phyloP scores from a whole-genome alignment of 2,113 vertebrate genomes.

The Seriola aureovittata region DNA sequence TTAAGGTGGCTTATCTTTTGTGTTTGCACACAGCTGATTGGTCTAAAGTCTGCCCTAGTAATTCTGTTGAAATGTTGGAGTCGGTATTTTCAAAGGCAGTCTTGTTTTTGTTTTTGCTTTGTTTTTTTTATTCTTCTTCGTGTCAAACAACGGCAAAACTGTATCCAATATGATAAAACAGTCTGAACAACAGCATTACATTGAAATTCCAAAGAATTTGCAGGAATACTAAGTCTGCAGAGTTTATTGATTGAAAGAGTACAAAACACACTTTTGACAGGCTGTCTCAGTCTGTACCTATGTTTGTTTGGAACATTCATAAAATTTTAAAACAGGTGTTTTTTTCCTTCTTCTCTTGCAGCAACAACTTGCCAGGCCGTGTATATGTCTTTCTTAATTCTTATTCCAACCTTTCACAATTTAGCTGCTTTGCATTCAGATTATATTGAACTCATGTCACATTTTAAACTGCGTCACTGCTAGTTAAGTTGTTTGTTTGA shows the following conservation, averaged over 20 bases:
- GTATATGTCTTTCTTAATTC: background rate
- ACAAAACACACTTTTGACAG: constrained; percentile 26
- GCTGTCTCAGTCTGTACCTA: background rate
- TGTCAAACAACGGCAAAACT: constrained; percentile 31
- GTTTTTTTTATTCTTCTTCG: constrained; percentile 2
- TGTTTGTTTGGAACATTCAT: background rate
- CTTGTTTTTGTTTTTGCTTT: background rate
- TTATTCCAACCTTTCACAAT: background rate
- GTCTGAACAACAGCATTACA: background rate
- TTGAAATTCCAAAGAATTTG: constrained; percentile 19
- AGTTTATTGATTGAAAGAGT: constrained; percentile 32
- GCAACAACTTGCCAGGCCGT: background rate
- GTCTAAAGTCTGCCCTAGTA: constrained; percentile 16
- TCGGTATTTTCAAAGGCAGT: constrained; percentile 7
- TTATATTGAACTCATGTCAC: background rate
- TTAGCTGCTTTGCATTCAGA: background rate
- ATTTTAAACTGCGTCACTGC: background rate
- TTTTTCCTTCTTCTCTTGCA: background rate
- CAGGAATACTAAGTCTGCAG: background rate
- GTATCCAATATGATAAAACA: background rate
- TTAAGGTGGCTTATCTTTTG: constrained; percentile 1
- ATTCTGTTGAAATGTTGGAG: constrained; percentile 18
- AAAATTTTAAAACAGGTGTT: background rate
- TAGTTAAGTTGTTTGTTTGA: background rate
- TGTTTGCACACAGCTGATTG: constrained; percentile 10